These are phyloP conservation scores for Camponotus fellah DNA, from an alignment of 2,888 invertebrate species.

Conservation along the genomic window DNA sequence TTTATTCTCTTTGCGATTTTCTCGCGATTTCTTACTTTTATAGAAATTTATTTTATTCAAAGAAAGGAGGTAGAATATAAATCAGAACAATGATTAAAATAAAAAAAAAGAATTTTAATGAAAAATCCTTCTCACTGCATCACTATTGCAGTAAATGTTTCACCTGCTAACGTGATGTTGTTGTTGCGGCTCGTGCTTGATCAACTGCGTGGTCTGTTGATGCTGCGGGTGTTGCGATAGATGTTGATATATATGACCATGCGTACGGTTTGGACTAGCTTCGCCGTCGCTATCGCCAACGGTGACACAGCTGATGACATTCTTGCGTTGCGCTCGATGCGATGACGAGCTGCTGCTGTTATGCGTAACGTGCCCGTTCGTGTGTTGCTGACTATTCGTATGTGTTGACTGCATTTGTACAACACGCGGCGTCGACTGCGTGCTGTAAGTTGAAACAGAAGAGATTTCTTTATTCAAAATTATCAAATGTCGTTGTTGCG, in stretches of 20 bases:
- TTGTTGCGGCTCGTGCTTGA: conserved; percentile 88
- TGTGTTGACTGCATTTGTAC: conserved; percentile 78
- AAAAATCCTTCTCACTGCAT: not conserved
- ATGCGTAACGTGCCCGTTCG: conserved; percentile 71
- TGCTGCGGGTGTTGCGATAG: conserved; percentile 82
- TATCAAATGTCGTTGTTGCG: not conserved
- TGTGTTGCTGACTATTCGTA: conserved; percentile 77
- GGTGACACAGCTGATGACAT: conserved; percentile 93
- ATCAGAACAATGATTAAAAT: not conserved
- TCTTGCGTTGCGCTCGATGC: conserved; percentile 88
- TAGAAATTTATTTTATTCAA: not conserved
- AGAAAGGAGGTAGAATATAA: not conserved
- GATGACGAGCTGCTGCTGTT: conserved; percentile 62
- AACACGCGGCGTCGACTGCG: conserved; percentile 82
- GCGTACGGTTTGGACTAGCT: conserved; percentile 88
- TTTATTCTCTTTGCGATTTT: not conserved
- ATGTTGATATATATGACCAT: conserved; percentile 81
- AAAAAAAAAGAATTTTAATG: not conserved
- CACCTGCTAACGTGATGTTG: conserved; percentile 83
- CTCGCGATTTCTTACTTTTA: not conserved
- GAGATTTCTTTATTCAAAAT: conserved; percentile 7
- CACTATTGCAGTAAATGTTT: not conserved
- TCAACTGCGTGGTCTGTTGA: conserved; percentile 85
- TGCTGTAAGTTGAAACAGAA: conserved; percentile 74
- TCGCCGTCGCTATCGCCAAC: conserved; percentile 92